A percentile compares a stretch with the other conserved stretches of the same genome.
Conservation (phyloP, 35 echinoderm and acorn worm species). For the Apostichopus japonicus region DNA sequence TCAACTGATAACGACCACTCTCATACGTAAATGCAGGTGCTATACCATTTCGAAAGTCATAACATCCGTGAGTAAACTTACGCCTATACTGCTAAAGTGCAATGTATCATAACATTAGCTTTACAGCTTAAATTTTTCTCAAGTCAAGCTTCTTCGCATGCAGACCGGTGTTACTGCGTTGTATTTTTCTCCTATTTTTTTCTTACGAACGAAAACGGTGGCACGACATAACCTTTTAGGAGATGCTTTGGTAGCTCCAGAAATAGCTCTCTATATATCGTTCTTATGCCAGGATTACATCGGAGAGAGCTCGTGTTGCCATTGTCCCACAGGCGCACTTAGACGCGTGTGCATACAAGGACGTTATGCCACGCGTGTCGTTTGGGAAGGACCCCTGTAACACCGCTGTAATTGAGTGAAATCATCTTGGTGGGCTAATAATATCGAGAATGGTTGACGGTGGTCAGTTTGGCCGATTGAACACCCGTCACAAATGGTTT, state of each 20-base stretch:
- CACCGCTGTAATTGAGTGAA: conserved; percentile 13
- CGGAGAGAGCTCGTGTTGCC: background rate
- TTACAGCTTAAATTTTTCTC: background rate
- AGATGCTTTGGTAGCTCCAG: conserved; percentile 7
- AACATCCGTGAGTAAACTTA: background rate
- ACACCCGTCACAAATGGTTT: background rate
- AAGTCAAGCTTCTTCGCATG: background rate
- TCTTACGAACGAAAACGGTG: background rate
- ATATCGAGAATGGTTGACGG: background rate
- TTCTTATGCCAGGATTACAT: conserved; percentile 4
- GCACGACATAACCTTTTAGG: conserved; percentile 27
- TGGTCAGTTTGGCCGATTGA: conserved; percentile 35
- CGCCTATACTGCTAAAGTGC: background rate
- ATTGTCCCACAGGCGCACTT: conserved; percentile 35
- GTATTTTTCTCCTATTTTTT: background rate
- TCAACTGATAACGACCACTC: no score
- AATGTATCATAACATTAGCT: background rate
- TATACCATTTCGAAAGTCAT: no score
- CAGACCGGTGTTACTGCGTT: background rate
- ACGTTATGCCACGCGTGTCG: conserved; percentile 38
- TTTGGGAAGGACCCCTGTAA: background rate
- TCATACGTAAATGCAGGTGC: no score
- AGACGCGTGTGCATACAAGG: conserved; percentile 24
- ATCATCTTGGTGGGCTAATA: background rate
- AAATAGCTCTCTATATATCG: background rate